A percentile compares a stretch with the other conserved stretches of the same genome.
These are phyloP conservation scores for Hipparchia sbordonii DNA, from an alignment of 2,888 invertebrate species.

Conservation along the genomic window DNA sequence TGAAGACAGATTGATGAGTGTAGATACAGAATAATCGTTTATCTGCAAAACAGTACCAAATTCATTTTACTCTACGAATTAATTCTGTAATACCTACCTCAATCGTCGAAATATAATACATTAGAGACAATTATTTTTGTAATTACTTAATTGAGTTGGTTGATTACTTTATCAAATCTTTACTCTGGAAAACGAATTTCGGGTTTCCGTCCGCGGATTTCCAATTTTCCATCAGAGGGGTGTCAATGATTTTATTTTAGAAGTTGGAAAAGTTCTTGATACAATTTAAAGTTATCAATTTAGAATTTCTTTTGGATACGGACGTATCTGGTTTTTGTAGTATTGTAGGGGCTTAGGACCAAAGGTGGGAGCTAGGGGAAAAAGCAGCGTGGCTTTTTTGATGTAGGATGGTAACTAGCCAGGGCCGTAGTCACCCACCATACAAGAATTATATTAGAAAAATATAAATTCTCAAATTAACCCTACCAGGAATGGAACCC, in stretches of 20 bases:
- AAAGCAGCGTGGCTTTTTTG: too few species aligned
- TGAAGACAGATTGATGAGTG: too few species aligned
- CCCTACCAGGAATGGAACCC: too few species aligned
- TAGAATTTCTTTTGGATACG: not conserved
- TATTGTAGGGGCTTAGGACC: too few species aligned
- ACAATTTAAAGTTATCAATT: conserved; percentile 4
- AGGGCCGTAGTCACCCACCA: not conserved
- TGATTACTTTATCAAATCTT: conserved; percentile 32
- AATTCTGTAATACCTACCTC: not conserved
- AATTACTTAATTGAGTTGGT: conserved; percentile 26
- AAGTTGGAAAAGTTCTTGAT: conserved; percentile 22
- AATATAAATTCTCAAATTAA: too few species aligned
- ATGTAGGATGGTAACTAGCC: too few species aligned
- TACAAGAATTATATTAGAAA: too few species aligned
- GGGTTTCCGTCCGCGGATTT: conserved; percentile 29
- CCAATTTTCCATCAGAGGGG: conserved; percentile 37
- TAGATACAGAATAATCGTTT: not conserved
- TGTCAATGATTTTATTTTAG: conserved; percentile 36
- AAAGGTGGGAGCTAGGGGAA: too few species aligned
- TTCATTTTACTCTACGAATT: too few species aligned
- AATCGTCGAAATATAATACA: not conserved
- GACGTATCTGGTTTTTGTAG: not conserved
- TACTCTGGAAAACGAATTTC: conserved; percentile 29
- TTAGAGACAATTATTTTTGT: conserved; percentile 5
- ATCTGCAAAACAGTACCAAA: not conserved